These are phyloP conservation scores for Xiphias gladius DNA, from an alignment of 2,113 vertebrate species.

Conservation along the genomic window DNA sequence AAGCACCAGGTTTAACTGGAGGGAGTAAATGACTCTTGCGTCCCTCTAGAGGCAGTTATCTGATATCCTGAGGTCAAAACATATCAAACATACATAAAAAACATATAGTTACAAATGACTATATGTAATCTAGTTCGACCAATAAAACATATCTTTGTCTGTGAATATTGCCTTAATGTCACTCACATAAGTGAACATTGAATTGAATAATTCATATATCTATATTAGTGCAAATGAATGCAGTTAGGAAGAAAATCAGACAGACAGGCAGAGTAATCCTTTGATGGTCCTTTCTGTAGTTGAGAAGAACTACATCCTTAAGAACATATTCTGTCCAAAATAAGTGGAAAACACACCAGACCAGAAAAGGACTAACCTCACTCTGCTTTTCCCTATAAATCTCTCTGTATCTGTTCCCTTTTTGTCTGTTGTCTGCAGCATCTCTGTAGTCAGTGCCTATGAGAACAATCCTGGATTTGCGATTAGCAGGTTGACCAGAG, in stretches of 20 bases:
- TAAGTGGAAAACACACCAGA: conserved; percentile 13
- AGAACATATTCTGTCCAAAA: conserved; percentile 4
- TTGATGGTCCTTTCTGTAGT: not conserved
- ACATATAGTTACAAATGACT: not conserved
- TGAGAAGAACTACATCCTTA: not conserved
- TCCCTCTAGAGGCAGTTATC: conserved; percentile 31
- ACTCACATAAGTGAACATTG: not conserved
- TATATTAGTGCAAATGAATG: conserved; percentile 18
- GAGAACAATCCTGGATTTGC: not conserved
- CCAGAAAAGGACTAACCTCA: not conserved
- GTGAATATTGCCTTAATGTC: not conserved
- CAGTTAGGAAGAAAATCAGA: conserved; percentile 8
- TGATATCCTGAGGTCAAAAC: conserved; percentile 1
- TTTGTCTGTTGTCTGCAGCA: not conserved
- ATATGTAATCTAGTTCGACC: not conserved
- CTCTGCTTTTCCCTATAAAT: not conserved
- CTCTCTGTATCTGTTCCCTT: not conserved
- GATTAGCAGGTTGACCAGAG: conserved; percentile 54
- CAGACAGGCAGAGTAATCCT: not conserved
- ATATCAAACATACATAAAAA: not conserved
- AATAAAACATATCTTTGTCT: not conserved
- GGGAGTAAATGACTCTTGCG: conserved; percentile 4
- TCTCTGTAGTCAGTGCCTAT: not conserved
- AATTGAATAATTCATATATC: not conserved
- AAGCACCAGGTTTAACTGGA: not conserved